A percentile compares a stretch with the other conserved stretches of the same genome.
These are phyloP conservation scores for Dipodomys stephensi DNA, from an alignment of 2,113 vertebrate genomes.

Conservation along the genomic window DNA sequence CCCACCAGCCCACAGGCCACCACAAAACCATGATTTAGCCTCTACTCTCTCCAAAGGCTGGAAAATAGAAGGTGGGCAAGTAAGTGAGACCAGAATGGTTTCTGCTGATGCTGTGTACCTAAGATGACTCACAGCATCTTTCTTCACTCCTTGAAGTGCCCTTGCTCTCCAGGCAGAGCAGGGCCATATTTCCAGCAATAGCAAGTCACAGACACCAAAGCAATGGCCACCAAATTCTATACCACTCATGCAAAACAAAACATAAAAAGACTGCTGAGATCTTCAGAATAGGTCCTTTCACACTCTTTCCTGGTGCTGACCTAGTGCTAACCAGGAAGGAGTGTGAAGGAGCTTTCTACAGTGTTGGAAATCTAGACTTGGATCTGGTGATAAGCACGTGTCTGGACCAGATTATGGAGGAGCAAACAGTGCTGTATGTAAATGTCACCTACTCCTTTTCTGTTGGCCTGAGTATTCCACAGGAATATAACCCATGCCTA, in stretches of 20 bases:
- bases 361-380: neutral
- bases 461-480: neutral
- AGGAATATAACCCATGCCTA: neutral
- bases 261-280: neutral
- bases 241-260: neutral
- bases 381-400: neutral
- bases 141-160: neutral
- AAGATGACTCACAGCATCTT: neutral
- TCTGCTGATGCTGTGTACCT: neutral
- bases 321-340: neutral
- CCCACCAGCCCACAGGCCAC: neutral
- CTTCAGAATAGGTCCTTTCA: neutral
- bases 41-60: neutral
- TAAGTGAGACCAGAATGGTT: neutral
- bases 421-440: rapidly evolving
- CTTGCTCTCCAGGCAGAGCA: neutral
- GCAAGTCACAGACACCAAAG: neutral
- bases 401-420: too few relatives aligned
- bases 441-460: neutral
- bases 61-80: neutral
- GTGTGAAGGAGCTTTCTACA: neutral
- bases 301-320: neutral
- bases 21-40: neutral
- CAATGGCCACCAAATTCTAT: neutral
- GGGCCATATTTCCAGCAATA: neutral